A percentile compares a stretch with the other conserved stretches of the same genome.
These are phyloP conservation scores for Morone saxatilis DNA, from an alignment of 2,113 vertebrate species.

Conservation along the genomic window DNA sequence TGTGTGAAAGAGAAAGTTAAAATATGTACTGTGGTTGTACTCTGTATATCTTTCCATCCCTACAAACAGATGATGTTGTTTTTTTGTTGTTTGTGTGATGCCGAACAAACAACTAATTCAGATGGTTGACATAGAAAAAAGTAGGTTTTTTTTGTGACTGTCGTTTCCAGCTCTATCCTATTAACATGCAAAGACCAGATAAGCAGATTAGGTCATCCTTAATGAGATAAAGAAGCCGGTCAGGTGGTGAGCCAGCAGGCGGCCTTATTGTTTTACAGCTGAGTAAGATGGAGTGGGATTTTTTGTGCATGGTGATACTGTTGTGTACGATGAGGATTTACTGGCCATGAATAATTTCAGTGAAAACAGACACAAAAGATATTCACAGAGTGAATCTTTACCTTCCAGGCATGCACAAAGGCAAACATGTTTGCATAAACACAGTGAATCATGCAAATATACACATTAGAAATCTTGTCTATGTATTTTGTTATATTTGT, in stretches of 20 bases:
- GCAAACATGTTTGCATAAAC: neutral
- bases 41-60: neutral
- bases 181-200: constrained; percentile 55
- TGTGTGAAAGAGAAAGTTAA: constrained; percentile 39
- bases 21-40: neutral
- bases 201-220: constrained; percentile 68
- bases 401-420: neutral
- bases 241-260: constrained; percentile 66
- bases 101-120: constrained; percentile 8
- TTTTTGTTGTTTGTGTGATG: neutral
- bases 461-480: neutral
- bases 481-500: neutral
- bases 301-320: neutral
- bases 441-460: neutral
- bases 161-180: constrained; percentile 37
- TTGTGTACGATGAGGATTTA: constrained; percentile 12
- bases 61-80: constrained; percentile 1
- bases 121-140: neutral
- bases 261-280: constrained; percentile 43
- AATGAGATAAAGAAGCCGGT: constrained; percentile 65
- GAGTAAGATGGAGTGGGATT: constrained; percentile 45
- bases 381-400: neutral
- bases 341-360: constrained; percentile 3
- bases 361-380: constrained; percentile 5
- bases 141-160: neutral